Evolutionary conservation across 1,140 invertebrate species (phyloP).

Genomic region (Diuraphis noxia): DNA sequence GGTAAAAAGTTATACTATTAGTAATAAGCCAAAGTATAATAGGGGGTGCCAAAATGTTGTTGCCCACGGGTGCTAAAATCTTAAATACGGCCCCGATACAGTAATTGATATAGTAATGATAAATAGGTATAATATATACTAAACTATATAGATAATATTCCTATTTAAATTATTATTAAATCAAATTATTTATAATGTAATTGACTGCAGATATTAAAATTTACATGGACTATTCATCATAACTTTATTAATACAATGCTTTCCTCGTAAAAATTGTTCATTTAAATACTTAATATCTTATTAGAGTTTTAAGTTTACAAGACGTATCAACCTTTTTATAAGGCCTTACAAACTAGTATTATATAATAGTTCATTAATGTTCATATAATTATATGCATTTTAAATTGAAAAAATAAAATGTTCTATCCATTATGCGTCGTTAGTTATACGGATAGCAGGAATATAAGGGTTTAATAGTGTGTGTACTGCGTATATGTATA

Average conservation of each 20-base stretch:
- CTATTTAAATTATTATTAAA: not conserved
- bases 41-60: no score
- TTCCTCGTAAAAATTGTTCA: not conserved
- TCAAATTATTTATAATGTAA: not conserved
- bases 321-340: not conserved
- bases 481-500: not conserved
- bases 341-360: not conserved
- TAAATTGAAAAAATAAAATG: not conserved
- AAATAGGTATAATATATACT: no score
- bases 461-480: conserved; percentile 9
- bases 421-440: not conserved
- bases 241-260: not conserved
- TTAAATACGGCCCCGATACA: no score
- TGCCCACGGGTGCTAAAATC: no score
- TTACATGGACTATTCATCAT: not conserved
- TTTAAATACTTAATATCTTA: not conserved
- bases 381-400: not conserved
- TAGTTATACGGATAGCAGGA: not conserved
- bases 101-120: no score
- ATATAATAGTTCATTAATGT: not conserved
- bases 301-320: not conserved
- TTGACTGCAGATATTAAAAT: not conserved
- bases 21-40: no score
- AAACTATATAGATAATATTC: no score
- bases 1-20: no score